phyloP scores from a whole-genome alignment of 1,140 invertebrate genomes.

The Caenorhabditis tropicalis region DNA sequence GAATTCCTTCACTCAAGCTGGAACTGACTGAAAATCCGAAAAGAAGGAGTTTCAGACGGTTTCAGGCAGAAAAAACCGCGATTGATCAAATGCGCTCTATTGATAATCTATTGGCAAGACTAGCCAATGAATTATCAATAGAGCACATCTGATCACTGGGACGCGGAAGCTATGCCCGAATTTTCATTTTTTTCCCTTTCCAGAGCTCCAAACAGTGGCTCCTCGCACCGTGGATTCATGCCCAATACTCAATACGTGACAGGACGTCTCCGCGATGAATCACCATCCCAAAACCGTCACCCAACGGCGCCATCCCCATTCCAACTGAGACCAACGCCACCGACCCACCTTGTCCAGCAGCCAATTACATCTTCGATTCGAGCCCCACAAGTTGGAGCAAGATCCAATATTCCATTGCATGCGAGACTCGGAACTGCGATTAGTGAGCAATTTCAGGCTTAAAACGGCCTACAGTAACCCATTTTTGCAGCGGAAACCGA shows the following conservation, averaged over 20 bases:
- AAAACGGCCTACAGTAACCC: neutral
- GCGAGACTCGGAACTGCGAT: conserved; percentile 8
- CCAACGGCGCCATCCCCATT: no score
- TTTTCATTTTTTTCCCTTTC: neutral
- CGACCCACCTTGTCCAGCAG: neutral
- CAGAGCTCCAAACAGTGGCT: neutral
- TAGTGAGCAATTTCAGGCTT: neutral
- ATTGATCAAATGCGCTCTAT: no score
- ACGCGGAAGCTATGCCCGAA: no score
- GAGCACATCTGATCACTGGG: no score
- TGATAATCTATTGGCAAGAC: no score
- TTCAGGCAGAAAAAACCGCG: no score
- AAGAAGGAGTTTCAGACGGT: no score
- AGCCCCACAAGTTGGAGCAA: neutral
- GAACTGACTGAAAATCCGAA: no score
- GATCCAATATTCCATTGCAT: neutral
- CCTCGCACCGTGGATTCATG: no score
- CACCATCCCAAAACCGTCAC: neutral
- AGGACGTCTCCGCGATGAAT: neutral
- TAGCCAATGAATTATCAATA: no score
- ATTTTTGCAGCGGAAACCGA: conserved; percentile 14
- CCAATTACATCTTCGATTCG: neutral
- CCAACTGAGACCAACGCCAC: neutral
- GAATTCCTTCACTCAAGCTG: no score
- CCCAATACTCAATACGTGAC: neutral